phyloP scores from a whole-genome alignment of 2,888 invertebrate species.

The Xestia ashworthii region DNA sequence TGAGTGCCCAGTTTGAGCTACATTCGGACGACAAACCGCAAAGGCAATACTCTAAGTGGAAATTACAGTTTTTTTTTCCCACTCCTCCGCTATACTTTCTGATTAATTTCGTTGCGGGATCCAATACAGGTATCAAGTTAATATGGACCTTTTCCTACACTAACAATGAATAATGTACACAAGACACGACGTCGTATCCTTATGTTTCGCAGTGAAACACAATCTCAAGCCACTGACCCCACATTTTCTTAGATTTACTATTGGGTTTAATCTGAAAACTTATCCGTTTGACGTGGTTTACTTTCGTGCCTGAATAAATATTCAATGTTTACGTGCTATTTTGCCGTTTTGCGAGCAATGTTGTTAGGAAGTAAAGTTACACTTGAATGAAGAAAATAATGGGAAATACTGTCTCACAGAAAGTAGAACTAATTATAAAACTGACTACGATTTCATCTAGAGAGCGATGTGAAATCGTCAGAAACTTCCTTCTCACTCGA shows the following conservation, averaged over 20 bases:
- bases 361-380: not conserved
- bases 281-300: slow-evolving; percentile 63
- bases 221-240: slow-evolving; percentile 39
- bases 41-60: no score
- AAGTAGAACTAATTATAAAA: no score
- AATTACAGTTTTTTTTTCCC: no score
- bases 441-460: no score
- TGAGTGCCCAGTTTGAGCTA: no score
- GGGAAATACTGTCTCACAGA: no score
- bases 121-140: not conserved
- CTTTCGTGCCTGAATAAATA: slow-evolving; percentile 69
- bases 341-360: slow-evolving; percentile 22
- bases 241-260: slow-evolving; percentile 63
- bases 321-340: slow-evolving; percentile 63
- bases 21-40: no score
- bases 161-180: not conserved
- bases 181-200: not conserved
- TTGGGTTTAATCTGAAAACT: slow-evolving; percentile 67
- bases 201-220: slow-evolving; percentile 32
- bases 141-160: not conserved
- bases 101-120: no score
- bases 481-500: no score
- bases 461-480: no score
- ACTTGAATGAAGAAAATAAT: no score
- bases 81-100: no score